These are phyloP conservation scores for Spodoptera litura DNA, from an alignment of 1,140 invertebrate genomes.

Conservation along the genomic window DNA sequence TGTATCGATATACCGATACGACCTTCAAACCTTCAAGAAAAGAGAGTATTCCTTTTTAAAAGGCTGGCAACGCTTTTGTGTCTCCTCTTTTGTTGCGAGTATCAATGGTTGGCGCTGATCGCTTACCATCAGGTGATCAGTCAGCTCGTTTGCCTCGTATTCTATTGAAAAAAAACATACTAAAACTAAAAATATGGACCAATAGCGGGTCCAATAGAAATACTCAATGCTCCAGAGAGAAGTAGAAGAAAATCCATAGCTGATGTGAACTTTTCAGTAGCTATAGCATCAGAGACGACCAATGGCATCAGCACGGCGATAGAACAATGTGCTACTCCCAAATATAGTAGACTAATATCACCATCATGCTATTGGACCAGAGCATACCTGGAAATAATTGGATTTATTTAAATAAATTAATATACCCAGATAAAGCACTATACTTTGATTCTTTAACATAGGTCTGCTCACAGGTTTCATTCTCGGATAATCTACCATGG, in stretches of 20 bases:
- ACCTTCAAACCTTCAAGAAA: too few species aligned
- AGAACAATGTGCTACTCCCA: slow-evolving; percentile 61
- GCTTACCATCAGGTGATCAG: too few species aligned
- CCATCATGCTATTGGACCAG: slow-evolving; percentile 58
- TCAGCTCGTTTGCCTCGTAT: too few species aligned
- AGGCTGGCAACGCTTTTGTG: too few species aligned
- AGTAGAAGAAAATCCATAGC: slow-evolving; percentile 65
- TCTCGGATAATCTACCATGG: too few species aligned
- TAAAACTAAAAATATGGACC: slow-evolving; percentile 66
- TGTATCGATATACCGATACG: too few species aligned
- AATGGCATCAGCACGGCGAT: slow-evolving; percentile 60
- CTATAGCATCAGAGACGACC: slow-evolving; percentile 64
- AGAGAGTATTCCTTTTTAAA: too few species aligned
- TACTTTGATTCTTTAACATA: too few species aligned
- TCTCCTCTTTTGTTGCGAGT: too few species aligned
- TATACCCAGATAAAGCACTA: background rate
- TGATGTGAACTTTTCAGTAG: slow-evolving; percentile 60
- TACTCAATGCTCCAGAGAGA: slow-evolving; percentile 56
- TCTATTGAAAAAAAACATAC: too few species aligned
- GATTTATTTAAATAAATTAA: background rate
- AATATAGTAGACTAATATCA: slow-evolving; percentile 57
- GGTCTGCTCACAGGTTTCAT: too few species aligned
- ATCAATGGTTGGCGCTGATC: too few species aligned
- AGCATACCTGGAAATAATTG: slow-evolving; percentile 62
- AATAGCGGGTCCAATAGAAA: slow-evolving; percentile 64